A percentile compares a stretch with the other conserved stretches of the same genome.
Evolutionary conservation across 2,113 vertebrate species (phyloP).

Genomic region (Cepphus grylle): DNA sequence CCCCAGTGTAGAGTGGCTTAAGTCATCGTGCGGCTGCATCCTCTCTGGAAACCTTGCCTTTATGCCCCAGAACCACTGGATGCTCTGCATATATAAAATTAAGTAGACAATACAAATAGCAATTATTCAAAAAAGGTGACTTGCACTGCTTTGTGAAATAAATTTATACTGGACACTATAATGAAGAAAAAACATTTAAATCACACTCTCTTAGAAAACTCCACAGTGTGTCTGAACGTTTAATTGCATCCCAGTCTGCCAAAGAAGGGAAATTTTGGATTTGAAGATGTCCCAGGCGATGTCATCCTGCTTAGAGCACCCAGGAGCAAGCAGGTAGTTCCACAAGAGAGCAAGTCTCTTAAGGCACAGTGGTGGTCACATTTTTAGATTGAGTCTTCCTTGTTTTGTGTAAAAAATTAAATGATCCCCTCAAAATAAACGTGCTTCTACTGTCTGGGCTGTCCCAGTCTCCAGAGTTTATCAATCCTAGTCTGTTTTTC

Average conservation of each 20-base stretch:
- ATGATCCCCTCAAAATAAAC: neutral
- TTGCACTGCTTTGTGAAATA: neutral
- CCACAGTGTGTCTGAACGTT: neutral
- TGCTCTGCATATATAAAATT: neutral
- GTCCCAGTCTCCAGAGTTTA: neutral
- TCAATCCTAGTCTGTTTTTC: neutral
- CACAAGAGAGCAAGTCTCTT: neutral
- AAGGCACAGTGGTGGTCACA: neutral
- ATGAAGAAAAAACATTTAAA: neutral
- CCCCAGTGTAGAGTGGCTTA: neutral
- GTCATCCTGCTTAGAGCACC: neutral
- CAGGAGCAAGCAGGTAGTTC: neutral
- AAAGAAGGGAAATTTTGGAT: neutral
- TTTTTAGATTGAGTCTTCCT: neutral
- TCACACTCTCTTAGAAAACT: neutral
- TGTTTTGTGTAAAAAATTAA: neutral
- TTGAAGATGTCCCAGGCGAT: neutral
- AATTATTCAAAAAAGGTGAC: neutral
- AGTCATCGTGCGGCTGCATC: neutral
- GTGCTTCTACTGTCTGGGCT: neutral
- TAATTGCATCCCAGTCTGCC: neutral
- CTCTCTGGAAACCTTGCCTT: neutral
- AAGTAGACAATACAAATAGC: neutral
- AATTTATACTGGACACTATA: neutral
- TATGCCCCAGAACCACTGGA: neutral